These are phyloP conservation scores for Hydrolagus colliei DNA, from an alignment of 2,797 vertebrate species.

Conservation along the genomic window DNA sequence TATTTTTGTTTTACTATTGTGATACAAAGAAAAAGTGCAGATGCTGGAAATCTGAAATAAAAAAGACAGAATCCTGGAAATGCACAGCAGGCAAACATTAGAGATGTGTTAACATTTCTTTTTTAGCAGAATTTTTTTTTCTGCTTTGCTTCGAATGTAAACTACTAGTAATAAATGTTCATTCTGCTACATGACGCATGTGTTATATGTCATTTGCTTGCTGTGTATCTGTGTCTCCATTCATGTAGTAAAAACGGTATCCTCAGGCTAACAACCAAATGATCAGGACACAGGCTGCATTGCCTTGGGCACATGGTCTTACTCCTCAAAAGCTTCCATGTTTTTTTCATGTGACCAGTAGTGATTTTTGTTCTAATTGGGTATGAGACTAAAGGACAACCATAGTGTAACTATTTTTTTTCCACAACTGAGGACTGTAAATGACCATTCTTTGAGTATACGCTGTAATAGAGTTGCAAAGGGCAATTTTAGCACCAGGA, in stretches of 20 bases:
- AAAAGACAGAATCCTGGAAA: too few species aligned
- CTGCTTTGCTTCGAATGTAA: not conserved
- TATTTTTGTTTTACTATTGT: too few species aligned
- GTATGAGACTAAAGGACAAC: not conserved
- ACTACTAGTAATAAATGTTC: not conserved
- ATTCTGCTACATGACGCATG: not conserved
- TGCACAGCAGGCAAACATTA: too few species aligned
- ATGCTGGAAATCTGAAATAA: too few species aligned
- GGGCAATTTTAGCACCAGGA: too few species aligned
- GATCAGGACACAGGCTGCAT: too few species aligned
- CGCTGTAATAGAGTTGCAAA: too few species aligned
- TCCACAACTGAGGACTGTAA: not conserved
- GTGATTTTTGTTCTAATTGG: not conserved
- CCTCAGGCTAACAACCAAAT: not conserved
- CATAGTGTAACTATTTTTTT: constrained; percentile 1
- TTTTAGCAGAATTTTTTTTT: not conserved
- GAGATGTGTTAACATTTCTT: too few species aligned
- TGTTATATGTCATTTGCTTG: not conserved
- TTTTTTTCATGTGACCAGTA: not conserved
- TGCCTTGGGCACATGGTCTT: not conserved
- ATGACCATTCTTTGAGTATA: not conserved
- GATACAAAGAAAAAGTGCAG: too few species aligned
- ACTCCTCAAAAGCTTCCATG: not conserved
- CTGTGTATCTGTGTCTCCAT: not conserved
- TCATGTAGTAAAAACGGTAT: not conserved